These are phyloP conservation scores for Danaus melanippus DNA, from an alignment of 1,140 invertebrate genomes.

Conservation along the genomic window DNA sequence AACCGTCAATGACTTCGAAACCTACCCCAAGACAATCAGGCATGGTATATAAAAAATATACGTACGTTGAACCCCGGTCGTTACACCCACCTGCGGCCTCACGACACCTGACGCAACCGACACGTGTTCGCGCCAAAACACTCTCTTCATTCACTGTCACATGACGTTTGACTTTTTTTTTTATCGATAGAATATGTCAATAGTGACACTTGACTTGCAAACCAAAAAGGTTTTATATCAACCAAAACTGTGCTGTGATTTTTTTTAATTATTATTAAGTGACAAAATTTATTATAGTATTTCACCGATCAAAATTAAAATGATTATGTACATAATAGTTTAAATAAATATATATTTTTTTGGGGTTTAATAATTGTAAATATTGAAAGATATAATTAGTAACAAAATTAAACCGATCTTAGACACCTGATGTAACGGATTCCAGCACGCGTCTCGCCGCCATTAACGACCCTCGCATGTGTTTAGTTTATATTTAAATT, in stretches of 20 bases:
- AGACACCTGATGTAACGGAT: conserved; percentile 31
- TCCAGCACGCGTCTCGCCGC: background rate
- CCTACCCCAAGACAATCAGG: conserved; percentile 4
- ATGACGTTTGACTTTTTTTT: too few relatives aligned
- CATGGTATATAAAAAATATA: conserved; percentile 12
- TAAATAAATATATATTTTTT: too few relatives aligned
- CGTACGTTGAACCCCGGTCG: conserved; percentile 21
- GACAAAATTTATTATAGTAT: too few relatives aligned
- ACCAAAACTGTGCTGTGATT: too few relatives aligned
- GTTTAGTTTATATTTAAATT: conserved; percentile 4
- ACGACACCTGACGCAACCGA: conserved; percentile 54
- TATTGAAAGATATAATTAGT: too few relatives aligned
- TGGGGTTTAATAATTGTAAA: too few relatives aligned
- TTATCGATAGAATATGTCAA: too few relatives aligned
- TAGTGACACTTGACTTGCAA: too few relatives aligned
- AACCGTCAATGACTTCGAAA: too few relatives aligned
- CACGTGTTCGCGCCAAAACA: conserved; percentile 38
- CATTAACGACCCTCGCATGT: conserved; percentile 9
- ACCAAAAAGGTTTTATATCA: too few relatives aligned
- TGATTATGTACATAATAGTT: background rate
- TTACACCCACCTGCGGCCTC: conserved; percentile 27
- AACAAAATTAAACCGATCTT: conserved; percentile 2
- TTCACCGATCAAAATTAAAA: background rate
- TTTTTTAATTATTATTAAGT: too few relatives aligned
- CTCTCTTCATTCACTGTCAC: background rate